phyloP scores from a whole-genome alignment of 1,140 invertebrate species.

The Bombus sylvicola region DNA sequence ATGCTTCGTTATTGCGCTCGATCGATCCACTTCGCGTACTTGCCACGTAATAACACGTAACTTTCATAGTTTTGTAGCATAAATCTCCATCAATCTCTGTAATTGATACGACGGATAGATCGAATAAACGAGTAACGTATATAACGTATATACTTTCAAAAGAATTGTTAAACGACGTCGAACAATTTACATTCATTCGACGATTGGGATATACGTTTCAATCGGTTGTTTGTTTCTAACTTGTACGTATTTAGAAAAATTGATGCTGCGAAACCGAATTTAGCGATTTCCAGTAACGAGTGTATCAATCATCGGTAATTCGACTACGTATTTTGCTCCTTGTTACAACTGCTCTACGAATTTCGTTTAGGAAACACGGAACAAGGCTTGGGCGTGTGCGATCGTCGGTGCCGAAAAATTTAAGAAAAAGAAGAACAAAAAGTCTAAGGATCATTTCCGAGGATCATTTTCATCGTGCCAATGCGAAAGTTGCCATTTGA shows the following conservation, averaged over 20 bases:
- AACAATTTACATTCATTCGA: background rate
- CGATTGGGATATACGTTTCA: background rate
- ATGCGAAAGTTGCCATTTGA: conserved; percentile 79
- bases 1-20: conserved; percentile 12
- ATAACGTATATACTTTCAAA: background rate
- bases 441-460: conserved; percentile 34
- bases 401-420: background rate
- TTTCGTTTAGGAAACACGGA: background rate
- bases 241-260: background rate
- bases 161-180: background rate
- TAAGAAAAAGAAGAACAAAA: background rate
- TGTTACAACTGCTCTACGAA: background rate
- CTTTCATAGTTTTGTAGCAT: conserved; percentile 10
- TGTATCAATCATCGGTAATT: conserved; percentile 26
- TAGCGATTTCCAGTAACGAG: background rate
- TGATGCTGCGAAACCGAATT: background rate
- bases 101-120: background rate
- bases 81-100: conserved; percentile 3
- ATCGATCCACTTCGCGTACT: conserved; percentile 14
- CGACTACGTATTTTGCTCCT: conserved; percentile 10
- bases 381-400: background rate
- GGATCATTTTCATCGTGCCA: conserved; percentile 74
- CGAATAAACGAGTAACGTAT: background rate
- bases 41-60: background rate
- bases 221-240: conserved; percentile 30